Conservation (phyloP, 2,888 invertebrate species). For the Leptopilina syphax region DNA sequence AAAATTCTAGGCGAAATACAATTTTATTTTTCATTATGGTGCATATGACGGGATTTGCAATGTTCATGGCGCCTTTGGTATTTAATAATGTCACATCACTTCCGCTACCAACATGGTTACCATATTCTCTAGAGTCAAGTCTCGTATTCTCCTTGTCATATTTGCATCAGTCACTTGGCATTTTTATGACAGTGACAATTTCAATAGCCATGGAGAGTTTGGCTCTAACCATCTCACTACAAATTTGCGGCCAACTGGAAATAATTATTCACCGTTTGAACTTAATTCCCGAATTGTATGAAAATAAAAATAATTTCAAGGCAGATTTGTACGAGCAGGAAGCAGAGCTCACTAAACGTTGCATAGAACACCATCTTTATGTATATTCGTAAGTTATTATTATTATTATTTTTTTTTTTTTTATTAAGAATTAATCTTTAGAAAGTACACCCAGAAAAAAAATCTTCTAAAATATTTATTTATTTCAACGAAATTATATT, state of each 20-base stretch:
- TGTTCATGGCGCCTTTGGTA: neutral
- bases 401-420: neutral
- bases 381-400: neutral
- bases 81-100: conserved; percentile 42
- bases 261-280: conserved; percentile 54
- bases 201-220: conserved; percentile 58
- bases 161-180: conserved; percentile 56
- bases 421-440: too few relatives aligned
- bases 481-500: too few relatives aligned
- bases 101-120: conserved; percentile 57
- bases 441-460: too few relatives aligned
- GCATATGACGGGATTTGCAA: neutral
- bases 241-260: conserved; percentile 53
- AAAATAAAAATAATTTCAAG: neutral
- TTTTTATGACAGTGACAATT: conserved; percentile 49
- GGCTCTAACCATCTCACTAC: conserved; percentile 56
- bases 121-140: conserved; percentile 50
- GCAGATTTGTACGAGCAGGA: neutral
- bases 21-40: neutral
- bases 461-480: too few relatives aligned
- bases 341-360: neutral
- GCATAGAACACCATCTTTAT: neutral
- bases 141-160: conserved; percentile 50
- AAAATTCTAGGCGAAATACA: neutral
- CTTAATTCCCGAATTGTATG: conserved; percentile 22